These are phyloP conservation scores for Prionailurus viverrinus DNA, from an alignment of 2,113 vertebrate species.

Conservation along the genomic window DNA sequence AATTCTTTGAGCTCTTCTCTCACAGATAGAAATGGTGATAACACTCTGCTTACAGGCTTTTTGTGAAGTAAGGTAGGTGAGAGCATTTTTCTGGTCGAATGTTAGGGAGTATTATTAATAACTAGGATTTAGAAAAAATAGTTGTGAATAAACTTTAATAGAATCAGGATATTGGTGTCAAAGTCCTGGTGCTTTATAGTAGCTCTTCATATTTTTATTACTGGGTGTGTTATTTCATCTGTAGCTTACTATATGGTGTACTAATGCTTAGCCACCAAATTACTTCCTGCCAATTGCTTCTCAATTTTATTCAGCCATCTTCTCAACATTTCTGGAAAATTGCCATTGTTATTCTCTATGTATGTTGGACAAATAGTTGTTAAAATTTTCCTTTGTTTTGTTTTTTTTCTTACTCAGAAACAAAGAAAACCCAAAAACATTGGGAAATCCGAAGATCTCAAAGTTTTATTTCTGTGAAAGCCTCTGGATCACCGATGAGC, in stretches of 20 bases:
- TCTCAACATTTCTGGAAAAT: neutral
- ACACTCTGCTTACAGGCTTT: neutral
- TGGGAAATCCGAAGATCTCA: neutral
- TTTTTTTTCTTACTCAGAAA: neutral
- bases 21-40: neutral
- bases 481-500: neutral
- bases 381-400: neutral
- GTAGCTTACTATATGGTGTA: neutral
- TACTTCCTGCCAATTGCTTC: neutral
- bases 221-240: neutral
- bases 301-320: neutral
- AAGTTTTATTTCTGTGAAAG: neutral
- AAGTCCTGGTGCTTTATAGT: neutral
- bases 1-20: neutral
- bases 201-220: neutral
- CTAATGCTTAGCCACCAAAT: neutral
- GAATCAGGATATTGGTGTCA: neutral
- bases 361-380: neutral
- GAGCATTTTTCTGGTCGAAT: slow-evolving; percentile 33
- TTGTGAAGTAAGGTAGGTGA: neutral
- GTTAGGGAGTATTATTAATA: neutral
- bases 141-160: neutral
- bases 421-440: neutral
- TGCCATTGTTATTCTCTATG: neutral
- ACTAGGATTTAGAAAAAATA: slow-evolving; percentile 28